Evolutionary conservation across 1,140 invertebrate genomes (phyloP), one percentile per base, ranked within the genome.

Genomic region (Bombus fervidus): DNA sequence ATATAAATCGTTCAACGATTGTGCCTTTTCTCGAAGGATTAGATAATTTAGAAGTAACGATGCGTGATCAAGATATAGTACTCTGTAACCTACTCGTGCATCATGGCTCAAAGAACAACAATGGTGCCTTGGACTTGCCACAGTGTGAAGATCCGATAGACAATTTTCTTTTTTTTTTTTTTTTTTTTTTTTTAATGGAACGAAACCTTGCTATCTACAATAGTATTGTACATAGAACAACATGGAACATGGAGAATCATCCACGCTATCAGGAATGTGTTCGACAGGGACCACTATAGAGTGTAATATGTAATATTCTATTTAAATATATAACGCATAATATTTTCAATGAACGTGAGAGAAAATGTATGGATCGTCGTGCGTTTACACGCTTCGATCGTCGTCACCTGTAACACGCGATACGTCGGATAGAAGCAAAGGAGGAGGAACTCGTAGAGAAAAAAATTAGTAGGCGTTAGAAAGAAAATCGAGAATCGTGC

Each of bases 121-220:
- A 93, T 93, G 93, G 94, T 95, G 94, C 94, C 94, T 95, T 95
- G 90, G 86, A 95, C 94, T 94, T 95, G 94, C 93, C 94, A 94
- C 90, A 93, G 87, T 86, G 88, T 87, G 89, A 92, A 88, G 85
- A 91, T 86, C 87, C 86, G 82, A 90, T 83, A 89, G 92, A 94
- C 90, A 93, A 92, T 92, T 92, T 43, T 79, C 41, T 78, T 37
- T 62, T 59, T 57, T 18, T 28, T 92, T 13, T 47, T 12, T 64
- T 12, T 64, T 39, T 62, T 77, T 18, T 75, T 34, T 28, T 47
- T 22, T 10, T 34, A 71, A 89, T 91, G 91, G 90, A 92, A 91
- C 91, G 89, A 87, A 86, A 93, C 90, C 92, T 93, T 93, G 91
- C 92, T 93, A 92, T 86, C 89, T 91, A 91, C 85, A 90, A 91